Percentiles rank a stretch among this genome's conserved stretches.
These are phyloP conservation scores for Gracilinanus agilis DNA, from an alignment of 2,113 vertebrate species.

Conservation along the genomic window DNA sequence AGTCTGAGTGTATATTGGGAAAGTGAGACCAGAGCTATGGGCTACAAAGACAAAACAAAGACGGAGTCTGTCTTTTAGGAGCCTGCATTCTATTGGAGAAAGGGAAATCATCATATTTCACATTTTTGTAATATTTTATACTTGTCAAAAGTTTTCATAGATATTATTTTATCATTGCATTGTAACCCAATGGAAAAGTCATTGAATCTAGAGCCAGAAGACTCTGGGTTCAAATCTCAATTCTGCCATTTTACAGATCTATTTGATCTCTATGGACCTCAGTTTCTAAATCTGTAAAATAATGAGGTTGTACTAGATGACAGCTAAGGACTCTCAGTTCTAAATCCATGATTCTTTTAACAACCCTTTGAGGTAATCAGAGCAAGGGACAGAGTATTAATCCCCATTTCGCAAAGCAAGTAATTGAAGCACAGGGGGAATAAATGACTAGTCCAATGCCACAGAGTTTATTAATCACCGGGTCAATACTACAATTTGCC, in stretches of 20 bases:
- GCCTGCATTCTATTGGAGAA: neutral
- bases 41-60: neutral
- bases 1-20: neutral
- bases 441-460: neutral
- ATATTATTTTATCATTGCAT: neutral
- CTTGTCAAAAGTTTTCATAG: neutral
- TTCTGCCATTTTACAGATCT: neutral
- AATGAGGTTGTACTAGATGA: neutral
- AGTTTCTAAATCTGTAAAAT: neutral
- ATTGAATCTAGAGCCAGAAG: neutral
- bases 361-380: neutral
- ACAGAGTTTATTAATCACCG: neutral
- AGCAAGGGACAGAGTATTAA: neutral
- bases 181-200: neutral
- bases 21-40: neutral
- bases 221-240: neutral
- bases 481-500: neutral
- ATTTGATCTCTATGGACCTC: neutral
- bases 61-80: neutral
- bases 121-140: too few relatives aligned
- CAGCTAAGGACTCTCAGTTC: neutral
- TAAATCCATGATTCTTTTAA: neutral
- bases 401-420: slow-evolving; percentile 9
- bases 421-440: neutral
- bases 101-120: neutral